phyloP scores from a whole-genome alignment of 1,140 invertebrate genomes.

The Meloidogyne exigua region DNA sequence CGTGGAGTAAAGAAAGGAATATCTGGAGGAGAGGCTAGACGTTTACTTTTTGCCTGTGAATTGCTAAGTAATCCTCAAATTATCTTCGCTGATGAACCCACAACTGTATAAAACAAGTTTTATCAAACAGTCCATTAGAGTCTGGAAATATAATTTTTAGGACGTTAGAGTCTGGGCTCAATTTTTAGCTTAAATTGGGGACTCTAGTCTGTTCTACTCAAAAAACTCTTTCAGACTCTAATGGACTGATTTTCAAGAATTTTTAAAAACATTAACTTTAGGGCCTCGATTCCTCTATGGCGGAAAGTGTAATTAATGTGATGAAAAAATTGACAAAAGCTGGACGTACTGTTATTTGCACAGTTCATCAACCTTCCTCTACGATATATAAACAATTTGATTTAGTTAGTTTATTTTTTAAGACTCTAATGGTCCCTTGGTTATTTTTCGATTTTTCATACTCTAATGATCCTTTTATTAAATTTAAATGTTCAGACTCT shows the following conservation, averaged over 20 bases:
- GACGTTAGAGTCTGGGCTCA: too few species aligned
- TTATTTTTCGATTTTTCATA: too few species aligned
- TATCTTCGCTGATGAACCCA: constrained; percentile 80
- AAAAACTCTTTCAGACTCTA: too few species aligned
- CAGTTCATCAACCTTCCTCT: constrained; percentile 83
- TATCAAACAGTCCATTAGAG: not conserved
- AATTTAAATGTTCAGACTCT: not conserved
- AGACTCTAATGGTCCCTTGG: not conserved
- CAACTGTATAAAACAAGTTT: constrained; percentile 68
- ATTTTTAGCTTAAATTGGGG: too few species aligned
- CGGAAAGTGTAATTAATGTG: constrained; percentile 73
- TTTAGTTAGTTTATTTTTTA: constrained; percentile 33
- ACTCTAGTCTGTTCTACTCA: too few species aligned
- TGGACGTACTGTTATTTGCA: constrained; percentile 78
- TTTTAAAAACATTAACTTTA: not conserved
- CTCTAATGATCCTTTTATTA: too few species aligned
- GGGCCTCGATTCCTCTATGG: constrained; percentile 77
- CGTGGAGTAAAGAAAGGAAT: constrained; percentile 47
- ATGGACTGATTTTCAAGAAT: too few species aligned
- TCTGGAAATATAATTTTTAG: too few species aligned
- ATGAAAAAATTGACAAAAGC: constrained; percentile 70
- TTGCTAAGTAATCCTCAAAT: constrained; percentile 75
- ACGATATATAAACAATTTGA: constrained; percentile 80
- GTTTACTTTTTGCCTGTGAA: constrained; percentile 67
- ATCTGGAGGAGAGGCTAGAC: constrained; percentile 66